Conservation (phyloP, 1,140 invertebrate species). For the Lycorma delicatula region DNA sequence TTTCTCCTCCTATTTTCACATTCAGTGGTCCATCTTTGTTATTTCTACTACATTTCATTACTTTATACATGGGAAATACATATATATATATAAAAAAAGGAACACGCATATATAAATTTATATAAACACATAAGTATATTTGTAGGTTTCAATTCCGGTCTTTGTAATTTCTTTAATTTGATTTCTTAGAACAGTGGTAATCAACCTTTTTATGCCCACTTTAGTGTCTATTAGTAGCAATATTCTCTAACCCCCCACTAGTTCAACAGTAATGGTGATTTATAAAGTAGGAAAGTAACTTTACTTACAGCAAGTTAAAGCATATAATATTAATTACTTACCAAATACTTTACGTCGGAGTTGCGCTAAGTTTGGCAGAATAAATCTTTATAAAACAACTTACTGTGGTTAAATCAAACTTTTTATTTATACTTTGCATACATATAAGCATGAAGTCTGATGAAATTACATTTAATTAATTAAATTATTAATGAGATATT, state of each 20-base stretch:
- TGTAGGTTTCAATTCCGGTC: too few species aligned
- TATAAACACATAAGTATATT: too few species aligned
- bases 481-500: background rate
- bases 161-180: too few species aligned
- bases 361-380: background rate
- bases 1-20: too few species aligned
- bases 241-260: background rate
- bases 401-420: background rate
- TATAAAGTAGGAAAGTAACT: background rate
- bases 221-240: background rate
- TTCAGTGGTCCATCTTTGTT: too few species aligned
- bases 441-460: background rate
- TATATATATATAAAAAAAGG: too few species aligned
- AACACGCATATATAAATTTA: too few species aligned
- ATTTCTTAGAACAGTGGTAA: too few species aligned
- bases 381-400: slow-evolving; percentile 1
- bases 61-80: too few species aligned
- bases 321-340: background rate
- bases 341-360: background rate
- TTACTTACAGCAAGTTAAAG: background rate
- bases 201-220: background rate
- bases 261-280: background rate
- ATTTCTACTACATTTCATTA: too few species aligned
- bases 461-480: background rate
- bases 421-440: background rate